Base-by-base conservation (phyloP, 2,797 vertebrate species). In the Urosaurus nigricauda region DNA sequence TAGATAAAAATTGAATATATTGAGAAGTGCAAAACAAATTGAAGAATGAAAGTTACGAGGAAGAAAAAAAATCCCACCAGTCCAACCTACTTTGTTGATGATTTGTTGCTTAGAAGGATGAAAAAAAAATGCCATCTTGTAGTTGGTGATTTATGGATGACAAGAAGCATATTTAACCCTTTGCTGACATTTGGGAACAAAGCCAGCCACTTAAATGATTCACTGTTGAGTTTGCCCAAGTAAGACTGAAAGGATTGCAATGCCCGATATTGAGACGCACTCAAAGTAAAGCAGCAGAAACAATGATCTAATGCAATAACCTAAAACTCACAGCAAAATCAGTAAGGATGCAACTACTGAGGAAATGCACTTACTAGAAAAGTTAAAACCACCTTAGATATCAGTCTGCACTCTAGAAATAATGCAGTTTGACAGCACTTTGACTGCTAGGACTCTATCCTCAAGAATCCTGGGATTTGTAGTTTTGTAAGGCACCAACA, bases 21-120 rank as follows among this genome's bases (percentile, higher is more conserved):
- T 75, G 3, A 80, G 86, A 90, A 3, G 24, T 16, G 68, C 81
- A 90, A 90, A 91, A 81, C 5, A 91, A 89, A 90, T 81, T 90
- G 1, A 68, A 84, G 26, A 51, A 53, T 75, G 21, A 77, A 85
- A 43, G 77, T 79, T 53, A n/a, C n/a, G n/a, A n/a, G n/a, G n/a
- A n/a, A 11, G 2, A 9, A 9, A 47, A 60, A 85, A 5, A 81
- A 74, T 9, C 47, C 5, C 47, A 51, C n/a, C 53, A 63, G 19
- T 63, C 43, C 7, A 1, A 5, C 56, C 70, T 56, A 17, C 70
- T 68, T 58, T 32, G 11, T 16, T 32, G 58, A 74, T 77, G 16
- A 89, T 56, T 53, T 84, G 86, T 53, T 88, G 71, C 56, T 89
- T 70, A 5, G 7, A 77, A 85, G 87, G 79, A 56, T 65, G 80